phyloP scores from a whole-genome alignment of 2,888 invertebrate species.

The Dynastes maya region DNA sequence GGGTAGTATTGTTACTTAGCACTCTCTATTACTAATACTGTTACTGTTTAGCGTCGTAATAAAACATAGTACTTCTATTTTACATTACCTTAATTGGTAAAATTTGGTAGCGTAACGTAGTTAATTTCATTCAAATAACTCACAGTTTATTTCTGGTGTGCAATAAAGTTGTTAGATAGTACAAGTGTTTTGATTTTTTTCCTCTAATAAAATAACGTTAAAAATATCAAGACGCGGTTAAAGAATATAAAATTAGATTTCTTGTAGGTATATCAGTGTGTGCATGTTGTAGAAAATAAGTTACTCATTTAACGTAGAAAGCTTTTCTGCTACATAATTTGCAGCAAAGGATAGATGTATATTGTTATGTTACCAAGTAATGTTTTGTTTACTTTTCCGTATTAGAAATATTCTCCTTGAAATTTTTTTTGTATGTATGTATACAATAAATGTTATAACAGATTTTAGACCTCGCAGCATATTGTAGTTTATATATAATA shows the following conservation, averaged over 20 bases:
- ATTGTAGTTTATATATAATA: too few species aligned
- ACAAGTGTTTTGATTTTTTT: slow-evolving; percentile 29
- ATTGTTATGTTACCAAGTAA: not conserved
- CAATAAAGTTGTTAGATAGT: slow-evolving; percentile 28
- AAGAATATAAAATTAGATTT: slow-evolving; percentile 26
- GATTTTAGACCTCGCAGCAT: too few species aligned
- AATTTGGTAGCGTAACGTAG: slow-evolving; percentile 2
- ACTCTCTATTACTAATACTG: not conserved
- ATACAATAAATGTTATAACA: too few species aligned
- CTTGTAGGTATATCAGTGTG: slow-evolving; percentile 2
- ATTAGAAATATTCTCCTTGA: too few species aligned
- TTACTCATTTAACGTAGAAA: not conserved
- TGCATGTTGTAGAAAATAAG: slow-evolving; percentile 3
- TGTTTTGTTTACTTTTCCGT: not conserved
- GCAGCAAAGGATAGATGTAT: not conserved
- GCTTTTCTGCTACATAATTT: not conserved
- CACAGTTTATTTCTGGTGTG: slow-evolving; percentile 14
- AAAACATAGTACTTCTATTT: not conserved
- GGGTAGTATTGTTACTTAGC: not conserved
- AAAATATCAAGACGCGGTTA: slow-evolving; percentile 1
- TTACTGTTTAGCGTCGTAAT: not conserved
- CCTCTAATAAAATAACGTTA: slow-evolving; percentile 16
- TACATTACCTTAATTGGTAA: slow-evolving; percentile 9
- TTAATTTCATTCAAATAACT: slow-evolving; percentile 1
- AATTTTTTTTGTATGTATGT: too few species aligned